phyloP scores from a whole-genome alignment of 2,888 invertebrate genomes.

The Steinernema scapterisci region DNA sequence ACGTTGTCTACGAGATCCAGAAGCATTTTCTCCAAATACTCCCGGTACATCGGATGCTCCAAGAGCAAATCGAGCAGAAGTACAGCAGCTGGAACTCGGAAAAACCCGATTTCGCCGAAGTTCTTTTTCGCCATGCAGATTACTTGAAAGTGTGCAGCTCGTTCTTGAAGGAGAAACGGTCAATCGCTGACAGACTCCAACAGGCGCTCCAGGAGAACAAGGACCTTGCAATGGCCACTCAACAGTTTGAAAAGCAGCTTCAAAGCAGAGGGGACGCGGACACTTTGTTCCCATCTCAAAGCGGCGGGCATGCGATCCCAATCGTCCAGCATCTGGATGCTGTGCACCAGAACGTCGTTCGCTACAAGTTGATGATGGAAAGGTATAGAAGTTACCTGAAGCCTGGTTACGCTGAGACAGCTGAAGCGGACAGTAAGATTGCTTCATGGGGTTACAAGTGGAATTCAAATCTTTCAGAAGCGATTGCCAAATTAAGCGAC shows the following conservation, averaged over 20 bases:
- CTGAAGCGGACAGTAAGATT: conserved; percentile 41
- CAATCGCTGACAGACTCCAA: conserved; percentile 47
- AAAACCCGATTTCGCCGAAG: conserved; percentile 50
- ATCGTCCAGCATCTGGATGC: conserved; percentile 47
- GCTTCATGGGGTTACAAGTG: conserved; percentile 3
- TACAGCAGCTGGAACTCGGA: conserved; percentile 51
- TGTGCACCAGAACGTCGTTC: conserved; percentile 48
- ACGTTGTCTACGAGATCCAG: conserved; percentile 39
- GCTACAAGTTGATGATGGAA: conserved; percentile 62
- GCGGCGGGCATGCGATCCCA: conserved; percentile 33
- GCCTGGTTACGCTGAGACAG: conserved; percentile 42
- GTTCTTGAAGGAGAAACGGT: conserved; percentile 57
- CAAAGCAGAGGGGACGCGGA: conserved; percentile 36
- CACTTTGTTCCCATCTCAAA: conserved; percentile 7
- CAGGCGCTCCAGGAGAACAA: conserved; percentile 53
- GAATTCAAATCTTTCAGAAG: conserved; percentile 41
- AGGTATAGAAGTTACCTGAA: conserved; percentile 52
- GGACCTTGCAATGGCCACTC: conserved; percentile 62
- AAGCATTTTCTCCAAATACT: conserved; percentile 40
- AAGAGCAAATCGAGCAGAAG: conserved; percentile 39
- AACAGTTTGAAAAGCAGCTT: conserved; percentile 32
- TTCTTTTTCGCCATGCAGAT: conserved; percentile 52
- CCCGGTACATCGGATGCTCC: conserved; percentile 40
- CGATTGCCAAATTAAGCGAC: conserved; percentile 51
- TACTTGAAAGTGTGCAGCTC: conserved; percentile 53